Evolutionary conservation across 2,888 invertebrate species (phyloP), one percentile per base, ranked within the genome.

Genomic region (Euphydryas editha): DNA sequence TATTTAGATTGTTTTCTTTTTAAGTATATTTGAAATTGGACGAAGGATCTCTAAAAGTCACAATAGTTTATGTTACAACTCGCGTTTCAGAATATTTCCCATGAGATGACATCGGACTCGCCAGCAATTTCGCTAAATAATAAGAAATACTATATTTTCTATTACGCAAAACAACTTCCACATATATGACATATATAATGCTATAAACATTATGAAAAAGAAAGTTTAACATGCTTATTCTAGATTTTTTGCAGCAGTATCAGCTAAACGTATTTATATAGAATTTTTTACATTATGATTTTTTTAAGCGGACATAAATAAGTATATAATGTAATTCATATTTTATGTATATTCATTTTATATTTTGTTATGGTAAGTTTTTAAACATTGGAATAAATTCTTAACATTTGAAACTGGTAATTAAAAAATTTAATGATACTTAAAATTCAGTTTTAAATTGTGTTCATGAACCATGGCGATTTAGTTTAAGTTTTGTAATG

Each of bases 31-130:
- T 42, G 49, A 24, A 1, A 0, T 24, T 15, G 15, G 10, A 44
- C 37, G 37, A 65, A 63, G 70, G 76, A 81, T 76, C 80, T 78
- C 84, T 82, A 80, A 78, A 77, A 65, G 71, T 64, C 61, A 67
- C 68, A 73, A 70, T 68, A 81, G 79, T 78, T 80, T 80, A 76
- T 78, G 78, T 85, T 81, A 79, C 82, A 79, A 79, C 79, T 90
- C 88, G 67, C 73, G 77, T 90, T 88, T 81, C 90, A 81, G 78
- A 80, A 83, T 84, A 76, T 84, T 90, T 90, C 90, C 85, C 89
- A 87, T 82, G 87, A 83, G 83, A 85, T 76, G 78, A 71, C 69
- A 74, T 62, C 68, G 66, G 71, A 73, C 51, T 65, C 65, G 56
- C 42, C 55, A 58, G 55, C 49, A 69, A 72, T 68, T 65, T 59